A percentile compares a stretch with the other conserved stretches of the same genome.
These are phyloP conservation scores for Mirounga angustirostris DNA, from an alignment of 2,113 vertebrate species.

Conservation along the genomic window DNA sequence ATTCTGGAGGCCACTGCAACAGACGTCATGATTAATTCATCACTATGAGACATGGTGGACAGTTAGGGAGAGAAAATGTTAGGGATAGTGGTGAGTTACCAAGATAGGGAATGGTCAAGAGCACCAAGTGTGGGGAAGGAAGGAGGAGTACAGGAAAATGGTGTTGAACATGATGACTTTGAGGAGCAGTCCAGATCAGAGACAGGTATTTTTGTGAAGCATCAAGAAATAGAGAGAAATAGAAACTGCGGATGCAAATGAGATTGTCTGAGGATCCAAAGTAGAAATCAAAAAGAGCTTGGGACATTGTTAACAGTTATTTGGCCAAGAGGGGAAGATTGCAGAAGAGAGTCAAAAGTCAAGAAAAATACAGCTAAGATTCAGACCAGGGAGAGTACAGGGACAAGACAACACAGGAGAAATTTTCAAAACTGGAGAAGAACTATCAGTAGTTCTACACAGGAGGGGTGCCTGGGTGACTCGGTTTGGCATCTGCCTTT, in stretches of 20 bases:
- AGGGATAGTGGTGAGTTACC: neutral
- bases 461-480: too few relatives aligned
- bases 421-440: neutral
- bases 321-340: neutral
- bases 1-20: neutral
- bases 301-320: neutral
- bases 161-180: neutral
- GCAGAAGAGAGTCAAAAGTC: neutral
- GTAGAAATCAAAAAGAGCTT: neutral
- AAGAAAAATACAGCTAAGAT: slow-evolving; percentile 11
- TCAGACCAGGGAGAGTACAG: neutral
- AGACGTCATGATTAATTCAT: neutral
- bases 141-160: neutral
- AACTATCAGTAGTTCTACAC: neutral
- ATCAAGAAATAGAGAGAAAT: neutral
- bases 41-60: neutral
- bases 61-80: neutral
- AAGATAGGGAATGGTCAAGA: neutral
- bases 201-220: neutral
- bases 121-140: neutral
- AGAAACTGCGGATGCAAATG: neutral
- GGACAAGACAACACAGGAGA: neutral
- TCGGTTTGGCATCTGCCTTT: too few relatives aligned
- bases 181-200: neutral
- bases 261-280: neutral